Evolutionary conservation across 2,113 vertebrate genomes (phyloP).

Genomic region (Castor canadensis): DNA sequence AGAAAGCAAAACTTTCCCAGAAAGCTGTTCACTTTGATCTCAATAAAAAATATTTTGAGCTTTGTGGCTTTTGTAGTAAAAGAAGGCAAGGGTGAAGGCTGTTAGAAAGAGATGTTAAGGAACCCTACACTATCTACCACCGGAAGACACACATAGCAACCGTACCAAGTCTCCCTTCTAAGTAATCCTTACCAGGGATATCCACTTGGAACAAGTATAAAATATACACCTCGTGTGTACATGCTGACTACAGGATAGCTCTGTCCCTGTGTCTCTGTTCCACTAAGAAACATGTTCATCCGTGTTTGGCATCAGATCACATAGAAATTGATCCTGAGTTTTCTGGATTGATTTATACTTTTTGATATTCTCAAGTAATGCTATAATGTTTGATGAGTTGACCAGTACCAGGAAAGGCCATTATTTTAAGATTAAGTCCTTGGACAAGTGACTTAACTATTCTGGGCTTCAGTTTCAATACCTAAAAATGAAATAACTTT

Average conservation of each 20-base stretch:
- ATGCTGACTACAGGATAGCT: neutral
- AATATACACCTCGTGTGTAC: neutral
- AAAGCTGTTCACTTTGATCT: neutral
- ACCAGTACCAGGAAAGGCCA: constrained; percentile 22
- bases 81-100: neutral
- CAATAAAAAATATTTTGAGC: constrained; percentile 29
- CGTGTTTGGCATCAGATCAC: neutral
- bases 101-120: neutral
- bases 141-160: neutral
- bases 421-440: constrained; percentile 38
- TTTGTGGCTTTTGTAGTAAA: constrained; percentile 4
- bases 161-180: neutral
- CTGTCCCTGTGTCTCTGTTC: neutral
- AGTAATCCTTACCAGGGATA: neutral
- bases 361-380: constrained; percentile 20
- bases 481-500: neutral
- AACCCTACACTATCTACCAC: neutral
- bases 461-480: neutral
- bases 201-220: neutral
- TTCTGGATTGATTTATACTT: constrained; percentile 23
- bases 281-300: neutral
- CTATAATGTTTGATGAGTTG: constrained; percentile 20
- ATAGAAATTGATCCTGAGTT: constrained; percentile 13
- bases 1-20: constrained; percentile 3
- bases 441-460: constrained; percentile 21